A percentile compares a stretch with the other conserved stretches of the same genome.
These are phyloP conservation scores for Oenanthe melanoleuca DNA, from an alignment of 2,113 vertebrate species.

Conservation along the genomic window DNA sequence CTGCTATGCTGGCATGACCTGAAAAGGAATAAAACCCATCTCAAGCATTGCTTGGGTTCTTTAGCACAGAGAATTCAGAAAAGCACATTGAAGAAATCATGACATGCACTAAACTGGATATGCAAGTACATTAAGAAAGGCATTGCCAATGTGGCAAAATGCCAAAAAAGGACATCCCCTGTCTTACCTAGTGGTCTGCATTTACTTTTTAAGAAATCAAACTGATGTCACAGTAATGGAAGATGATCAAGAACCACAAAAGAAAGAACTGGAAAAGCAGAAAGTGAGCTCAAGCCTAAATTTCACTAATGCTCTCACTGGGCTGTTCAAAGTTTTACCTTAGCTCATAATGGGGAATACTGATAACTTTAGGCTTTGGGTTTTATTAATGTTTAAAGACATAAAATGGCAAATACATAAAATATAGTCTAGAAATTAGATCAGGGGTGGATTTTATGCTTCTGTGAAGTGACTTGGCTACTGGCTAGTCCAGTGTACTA, in stretches of 20 bases:
- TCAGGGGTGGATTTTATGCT: not conserved
- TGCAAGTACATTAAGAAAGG: not conserved
- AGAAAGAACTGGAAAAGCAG: not conserved
- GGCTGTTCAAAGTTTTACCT: not conserved
- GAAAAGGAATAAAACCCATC: not conserved
- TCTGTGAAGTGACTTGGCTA: not conserved
- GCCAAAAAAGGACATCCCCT: not conserved
- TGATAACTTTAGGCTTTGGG: not conserved
- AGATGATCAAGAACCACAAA: not conserved
- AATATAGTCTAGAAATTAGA: not conserved
- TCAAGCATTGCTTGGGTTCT: not conserved
- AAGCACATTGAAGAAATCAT: not conserved
- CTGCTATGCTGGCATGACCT: not conserved
- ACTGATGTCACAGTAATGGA: not conserved
- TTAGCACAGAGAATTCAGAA: not conserved
- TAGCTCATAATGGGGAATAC: not conserved
- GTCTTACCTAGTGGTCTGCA: not conserved
- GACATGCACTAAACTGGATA: not conserved
- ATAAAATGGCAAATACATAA: not conserved
- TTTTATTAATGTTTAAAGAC: not conserved
- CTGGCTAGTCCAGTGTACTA: not conserved
- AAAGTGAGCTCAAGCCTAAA: not conserved
- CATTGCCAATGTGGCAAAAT: not conserved
- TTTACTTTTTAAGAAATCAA: not conserved
- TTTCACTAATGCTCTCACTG: not conserved